Conservation (phyloP, 1,140 invertebrate species). For the Leguminivora glycinivorella region DNA sequence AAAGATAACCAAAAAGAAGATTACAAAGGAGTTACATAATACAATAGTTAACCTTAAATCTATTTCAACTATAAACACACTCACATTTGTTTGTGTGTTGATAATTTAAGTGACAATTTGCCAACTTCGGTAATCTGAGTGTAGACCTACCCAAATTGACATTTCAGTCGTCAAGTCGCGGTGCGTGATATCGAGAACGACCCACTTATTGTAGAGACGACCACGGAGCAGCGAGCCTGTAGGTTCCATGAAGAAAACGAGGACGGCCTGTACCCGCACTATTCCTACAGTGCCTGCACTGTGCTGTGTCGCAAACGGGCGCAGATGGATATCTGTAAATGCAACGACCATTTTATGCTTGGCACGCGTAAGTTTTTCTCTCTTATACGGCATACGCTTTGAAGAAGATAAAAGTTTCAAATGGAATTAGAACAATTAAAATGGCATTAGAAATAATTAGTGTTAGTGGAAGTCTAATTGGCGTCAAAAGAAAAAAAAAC, state of each 20-base stretch:
- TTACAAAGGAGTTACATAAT: too few species aligned
- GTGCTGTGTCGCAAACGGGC: constrained; percentile 82
- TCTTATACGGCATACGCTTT: constrained; percentile 57
- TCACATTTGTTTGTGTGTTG: too few species aligned
- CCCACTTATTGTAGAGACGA: constrained; percentile 77
- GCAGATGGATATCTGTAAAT: constrained; percentile 81
- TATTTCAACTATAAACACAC: too few species aligned
- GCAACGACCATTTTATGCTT: constrained; percentile 83
- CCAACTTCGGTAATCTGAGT: too few species aligned
- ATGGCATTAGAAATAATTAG: too few species aligned
- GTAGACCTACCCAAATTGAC: neutral
- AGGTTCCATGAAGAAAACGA: constrained; percentile 82
- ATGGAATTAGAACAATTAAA: too few species aligned
- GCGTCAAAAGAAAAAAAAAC: too few species aligned
- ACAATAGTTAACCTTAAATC: too few species aligned
- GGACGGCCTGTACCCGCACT: constrained; percentile 80
- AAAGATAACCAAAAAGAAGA: too few species aligned
- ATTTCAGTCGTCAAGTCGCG: constrained; percentile 74
- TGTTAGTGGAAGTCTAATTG: too few species aligned
- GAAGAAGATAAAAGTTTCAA: too few species aligned
- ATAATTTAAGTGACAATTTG: too few species aligned
- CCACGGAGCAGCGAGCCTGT: constrained; percentile 79
- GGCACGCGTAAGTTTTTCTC: constrained; percentile 68
- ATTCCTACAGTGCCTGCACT: constrained; percentile 85
- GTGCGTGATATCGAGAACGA: constrained; percentile 83